A percentile compares a stretch with the other conserved stretches of the same genome.
Evolutionary conservation across 2,113 vertebrate genomes (phyloP).

Genomic region (Gavialis gangeticus): DNA sequence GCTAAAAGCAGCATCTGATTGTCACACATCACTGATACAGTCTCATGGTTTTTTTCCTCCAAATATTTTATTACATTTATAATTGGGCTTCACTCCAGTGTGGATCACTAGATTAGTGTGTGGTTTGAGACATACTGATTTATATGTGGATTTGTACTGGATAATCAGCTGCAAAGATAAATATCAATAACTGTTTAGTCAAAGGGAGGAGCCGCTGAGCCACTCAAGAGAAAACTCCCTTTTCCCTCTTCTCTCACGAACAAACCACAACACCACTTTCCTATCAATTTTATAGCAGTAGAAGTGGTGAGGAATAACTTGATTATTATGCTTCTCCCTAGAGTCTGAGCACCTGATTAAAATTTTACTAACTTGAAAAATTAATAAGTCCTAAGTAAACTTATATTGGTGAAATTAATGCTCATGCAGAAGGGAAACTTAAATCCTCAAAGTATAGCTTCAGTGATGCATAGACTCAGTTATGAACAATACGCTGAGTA

Average conservation of each 20-base stretch:
- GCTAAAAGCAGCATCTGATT: not conserved
- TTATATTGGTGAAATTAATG: not conserved
- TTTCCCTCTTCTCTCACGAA: not conserved
- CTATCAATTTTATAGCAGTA: not conserved
- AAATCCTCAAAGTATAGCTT: not conserved
- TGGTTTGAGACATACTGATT: not conserved
- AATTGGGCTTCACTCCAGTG: not conserved
- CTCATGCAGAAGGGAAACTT: not conserved
- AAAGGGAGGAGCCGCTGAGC: not conserved
- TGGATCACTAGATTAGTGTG: not conserved
- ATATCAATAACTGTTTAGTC: not conserved
- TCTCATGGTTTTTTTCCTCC: not conserved
- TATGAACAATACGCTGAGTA: fast-evolving
- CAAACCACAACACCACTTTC: no score
- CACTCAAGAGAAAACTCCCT: not conserved
- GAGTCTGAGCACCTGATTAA: not conserved
- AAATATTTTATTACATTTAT: not conserved
- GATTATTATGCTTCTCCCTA: not conserved
- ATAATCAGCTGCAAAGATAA: not conserved
- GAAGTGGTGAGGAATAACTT: not conserved
- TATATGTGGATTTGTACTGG: not conserved
- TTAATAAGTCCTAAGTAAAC: not conserved
- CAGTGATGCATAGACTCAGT: not conserved
- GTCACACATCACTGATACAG: not conserved
- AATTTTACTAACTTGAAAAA: not conserved